These are phyloP conservation scores for Gibbula magus DNA, from an alignment of 2,888 invertebrate genomes.

Conservation along the genomic window DNA sequence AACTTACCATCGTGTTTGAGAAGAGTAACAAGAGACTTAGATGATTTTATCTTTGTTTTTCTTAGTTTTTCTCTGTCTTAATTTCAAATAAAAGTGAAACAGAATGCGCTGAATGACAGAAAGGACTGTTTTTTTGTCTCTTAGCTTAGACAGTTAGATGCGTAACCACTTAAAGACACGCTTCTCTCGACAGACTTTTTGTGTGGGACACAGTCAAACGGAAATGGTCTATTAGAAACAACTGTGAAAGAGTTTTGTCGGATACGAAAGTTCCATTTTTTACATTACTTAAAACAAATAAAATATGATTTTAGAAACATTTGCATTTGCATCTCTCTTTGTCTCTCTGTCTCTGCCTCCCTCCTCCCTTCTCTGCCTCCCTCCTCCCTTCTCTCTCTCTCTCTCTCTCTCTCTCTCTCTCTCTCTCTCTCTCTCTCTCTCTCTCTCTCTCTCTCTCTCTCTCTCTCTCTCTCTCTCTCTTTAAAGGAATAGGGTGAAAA, in stretches of 20 bases:
- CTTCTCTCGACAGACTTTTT: too few relatives aligned
- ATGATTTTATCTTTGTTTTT: conserved; percentile 7
- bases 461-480: too few relatives aligned
- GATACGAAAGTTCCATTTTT: too few relatives aligned
- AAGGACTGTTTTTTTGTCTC: background rate
- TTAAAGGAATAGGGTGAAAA: background rate
- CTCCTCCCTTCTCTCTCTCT: background rate
- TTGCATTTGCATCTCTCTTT: background rate
- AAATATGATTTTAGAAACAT: background rate
- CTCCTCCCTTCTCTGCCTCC: too few relatives aligned
- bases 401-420: background rate
- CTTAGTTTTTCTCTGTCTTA: background rate
- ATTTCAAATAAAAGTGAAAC: conserved; percentile 11
- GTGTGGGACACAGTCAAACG: too few relatives aligned
- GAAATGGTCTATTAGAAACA: too few relatives aligned
- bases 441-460: background rate
- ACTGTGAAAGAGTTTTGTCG: too few relatives aligned
- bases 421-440: background rate
- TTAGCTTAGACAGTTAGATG: too few relatives aligned
- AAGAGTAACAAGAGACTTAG: background rate
- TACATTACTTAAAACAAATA: background rate
- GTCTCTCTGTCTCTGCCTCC: background rate
- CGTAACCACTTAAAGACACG: too few relatives aligned
- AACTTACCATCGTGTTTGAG: background rate
- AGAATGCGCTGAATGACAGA: background rate